Evolutionary conservation across 2,113 vertebrate genomes (phyloP).

Genomic region (Elephantulus edwardii): DNA sequence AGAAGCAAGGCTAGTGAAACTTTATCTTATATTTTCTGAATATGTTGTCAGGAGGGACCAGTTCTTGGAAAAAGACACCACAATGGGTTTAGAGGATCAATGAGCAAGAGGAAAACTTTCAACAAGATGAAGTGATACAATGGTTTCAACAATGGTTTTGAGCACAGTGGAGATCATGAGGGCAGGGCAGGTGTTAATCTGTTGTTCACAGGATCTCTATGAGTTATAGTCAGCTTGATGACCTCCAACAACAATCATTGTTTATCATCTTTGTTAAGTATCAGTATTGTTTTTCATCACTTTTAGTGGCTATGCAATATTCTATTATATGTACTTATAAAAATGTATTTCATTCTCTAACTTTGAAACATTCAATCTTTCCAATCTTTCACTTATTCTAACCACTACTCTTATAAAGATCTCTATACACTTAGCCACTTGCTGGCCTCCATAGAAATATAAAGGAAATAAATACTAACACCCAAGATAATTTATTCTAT

Average conservation of each 20-base stretch:
- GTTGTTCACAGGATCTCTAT: too few species aligned
- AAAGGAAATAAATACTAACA: slow-evolving; percentile 15
- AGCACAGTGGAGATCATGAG: too few species aligned
- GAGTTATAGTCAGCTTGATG: too few species aligned
- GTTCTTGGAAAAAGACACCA: too few species aligned
- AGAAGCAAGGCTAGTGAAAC: too few species aligned
- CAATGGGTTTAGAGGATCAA: too few species aligned
- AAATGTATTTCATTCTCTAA: neutral
- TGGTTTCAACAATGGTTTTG: too few species aligned
- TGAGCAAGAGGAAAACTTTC: too few species aligned
- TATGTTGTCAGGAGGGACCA: too few species aligned
- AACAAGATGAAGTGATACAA: too few species aligned
- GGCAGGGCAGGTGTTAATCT: too few species aligned
- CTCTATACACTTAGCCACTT: neutral
- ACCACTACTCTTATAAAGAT: neutral
- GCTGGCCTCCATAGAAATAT: neutral
- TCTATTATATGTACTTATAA: neutral
- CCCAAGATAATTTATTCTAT: slow-evolving; percentile 10
- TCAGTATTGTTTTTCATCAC: neutral
- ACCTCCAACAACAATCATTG: neutral
- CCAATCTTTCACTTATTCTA: neutral
- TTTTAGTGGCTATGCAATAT: slow-evolving; percentile 6
- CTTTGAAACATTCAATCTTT: neutral
- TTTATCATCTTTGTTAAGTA: neutral
- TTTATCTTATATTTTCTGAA: too few species aligned